Evolutionary conservation across 2,888 invertebrate species (phyloP), one percentile per base, ranked within the genome.

Genomic region (Chymomyza amoena): DNA sequence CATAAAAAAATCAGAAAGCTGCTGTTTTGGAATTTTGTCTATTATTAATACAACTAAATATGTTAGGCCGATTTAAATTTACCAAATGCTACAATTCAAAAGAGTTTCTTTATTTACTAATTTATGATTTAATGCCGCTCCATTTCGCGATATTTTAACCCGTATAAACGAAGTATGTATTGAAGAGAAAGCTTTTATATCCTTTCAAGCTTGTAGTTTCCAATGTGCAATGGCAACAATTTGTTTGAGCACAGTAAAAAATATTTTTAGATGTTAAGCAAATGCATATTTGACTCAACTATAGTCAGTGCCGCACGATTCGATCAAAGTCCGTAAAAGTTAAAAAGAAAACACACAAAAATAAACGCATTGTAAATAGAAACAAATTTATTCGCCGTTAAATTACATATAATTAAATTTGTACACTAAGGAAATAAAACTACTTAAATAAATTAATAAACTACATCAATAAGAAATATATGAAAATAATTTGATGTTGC

Each of bases 171-270:
- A 20, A 13, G 60, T 68, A 74, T 66, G 62, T 45, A 45, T 45
- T 76, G 69, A 54, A 66, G 74, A 15, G 68, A 77, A 74, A 78
- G 78, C 78, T 78, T 79, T 72, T 13, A n/a, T 25, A 69, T 73
- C 78, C 78, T 73, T 79, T 77, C 60, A 71, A 51, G 57, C 63
- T 70, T 73, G 76, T 69, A 16, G 73, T 51, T 54, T 56, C 25
- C 77, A 60, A 64, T 64, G 56, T 62, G 72, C 65, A 59, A 56
- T 45, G 59, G 64, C 56, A 66, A 45, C 39, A 45, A 66, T 65
- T 62, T 56, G 45, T 50, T 56, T 73, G 69, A 73, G 71, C 61
- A 64, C 69, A 76, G 66, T 71, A 67, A 68, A 73, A 79, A 18
- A 62, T 68, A 66, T 63, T 68, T 59, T 57, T 54, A 51, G 60